Evolutionary conservation across 2,888 invertebrate species (phyloP), one percentile per base, ranked within the genome.

Genomic region (Diadegma fenestrale): DNA sequence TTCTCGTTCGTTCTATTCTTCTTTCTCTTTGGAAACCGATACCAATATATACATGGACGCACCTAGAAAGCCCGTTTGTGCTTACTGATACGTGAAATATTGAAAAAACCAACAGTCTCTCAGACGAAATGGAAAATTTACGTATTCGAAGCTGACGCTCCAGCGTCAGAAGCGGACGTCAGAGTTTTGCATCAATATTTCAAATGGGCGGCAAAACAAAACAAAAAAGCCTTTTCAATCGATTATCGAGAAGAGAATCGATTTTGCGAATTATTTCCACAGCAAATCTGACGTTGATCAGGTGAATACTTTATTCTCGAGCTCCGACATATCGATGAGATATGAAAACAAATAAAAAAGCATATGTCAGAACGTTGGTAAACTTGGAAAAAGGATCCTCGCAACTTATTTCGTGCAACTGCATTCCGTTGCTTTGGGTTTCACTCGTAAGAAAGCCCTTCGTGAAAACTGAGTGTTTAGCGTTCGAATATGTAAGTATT

Each of bases 71-170:
- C 26, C 63, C 71, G 82, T 54, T 69, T 79, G 69, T 79, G 85
- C 73, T 79, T 71, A 45, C 75, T 82, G 75, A 75, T 79, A 75
- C 75, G 85, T 79, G 78, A 85, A 82, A 48, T 69, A 80, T 80
- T 64, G 64, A 68, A 79, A 72, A 71, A 85, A 73, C 19, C 69
- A 37, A 54, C 51, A 43, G 14, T 66, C 73, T 45, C 73, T 54
- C 80, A 54, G 64, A 73, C 66, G 54, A 80, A 48, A 71, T 33
- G 64, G 64, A 72, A 64, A 51, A 80, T 72, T 80, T 72, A 41
- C 63, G 72, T 72, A 51, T 51, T 72, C 68, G 58, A 69, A 71
- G 45, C 37, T 69, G 45, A 78, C 58, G 63, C 63, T 76, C 45
- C 33, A 19, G 30, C 26, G n/a, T n/a, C n/a, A 63, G 61, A 73